Evolutionary conservation across 2,113 vertebrate genomes (phyloP).

Genomic region (Pogonocichla stellata): DNA sequence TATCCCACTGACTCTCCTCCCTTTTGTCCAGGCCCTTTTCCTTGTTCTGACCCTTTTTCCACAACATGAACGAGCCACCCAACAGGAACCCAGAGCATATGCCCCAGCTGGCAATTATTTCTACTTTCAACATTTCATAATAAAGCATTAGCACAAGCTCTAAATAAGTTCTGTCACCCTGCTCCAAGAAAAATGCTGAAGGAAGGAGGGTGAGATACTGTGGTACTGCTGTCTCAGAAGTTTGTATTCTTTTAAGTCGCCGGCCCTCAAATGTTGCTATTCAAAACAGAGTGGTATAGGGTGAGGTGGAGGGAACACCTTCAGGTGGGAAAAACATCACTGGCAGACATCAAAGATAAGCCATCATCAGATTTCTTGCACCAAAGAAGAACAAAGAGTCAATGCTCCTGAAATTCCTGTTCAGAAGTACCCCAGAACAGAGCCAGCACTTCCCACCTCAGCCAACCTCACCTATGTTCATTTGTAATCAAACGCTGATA

Average conservation of each 20-base stretch:
- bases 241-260: neutral
- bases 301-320: constrained; percentile 31
- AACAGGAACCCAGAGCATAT: neutral
- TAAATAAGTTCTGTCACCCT: neutral
- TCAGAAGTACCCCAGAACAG: constrained; percentile 49
- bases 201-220: neutral
- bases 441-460: constrained; percentile 35
- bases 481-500: constrained; percentile 40
- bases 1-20: neutral
- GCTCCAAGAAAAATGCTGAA: neutral
- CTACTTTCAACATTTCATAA: constrained; percentile 8
- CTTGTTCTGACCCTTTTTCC: neutral
- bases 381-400: constrained; percentile 39
- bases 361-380: constrained; percentile 41
- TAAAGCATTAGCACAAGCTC: neutral
- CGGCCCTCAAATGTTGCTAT: neutral
- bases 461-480: constrained; percentile 41
- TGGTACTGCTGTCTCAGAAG: neutral
- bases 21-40: neutral
- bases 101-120: constrained; percentile 1
- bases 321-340: constrained; percentile 39
- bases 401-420: constrained; percentile 47
- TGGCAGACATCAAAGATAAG: constrained; percentile 54
- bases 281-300: constrained; percentile 9
- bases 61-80: neutral